Conservation (phyloP, 2,797 vertebrate species). For the Onychomys leucogaster region DNA sequence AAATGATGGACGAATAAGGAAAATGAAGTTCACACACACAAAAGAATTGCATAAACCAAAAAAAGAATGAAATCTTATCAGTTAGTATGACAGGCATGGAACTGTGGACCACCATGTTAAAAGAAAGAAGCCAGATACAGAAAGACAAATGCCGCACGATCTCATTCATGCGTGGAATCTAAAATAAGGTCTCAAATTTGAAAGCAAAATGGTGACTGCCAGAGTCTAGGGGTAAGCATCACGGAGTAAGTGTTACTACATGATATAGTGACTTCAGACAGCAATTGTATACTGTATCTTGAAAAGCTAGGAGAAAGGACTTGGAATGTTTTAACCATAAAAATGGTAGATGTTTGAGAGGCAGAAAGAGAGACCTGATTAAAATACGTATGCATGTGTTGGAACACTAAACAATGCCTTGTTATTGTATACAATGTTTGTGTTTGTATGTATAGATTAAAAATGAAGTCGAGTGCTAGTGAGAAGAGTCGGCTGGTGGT, state of each 20-base stretch:
- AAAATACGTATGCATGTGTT: not conserved
- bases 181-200: not conserved
- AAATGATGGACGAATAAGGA: not conserved
- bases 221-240: not conserved
- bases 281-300: not conserved
- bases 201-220: not conserved
- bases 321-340: not conserved
- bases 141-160: not conserved
- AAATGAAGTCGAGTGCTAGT: not conserved
- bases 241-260: not conserved
- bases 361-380: not conserved
- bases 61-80: not conserved
- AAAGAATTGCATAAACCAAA: not conserved
- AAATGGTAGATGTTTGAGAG: not conserved
- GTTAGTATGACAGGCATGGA: not conserved
- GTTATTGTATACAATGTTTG: not conserved
- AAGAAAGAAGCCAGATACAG: not conserved
- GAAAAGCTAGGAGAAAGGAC: not conserved
- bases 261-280: not conserved
- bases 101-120: not conserved
- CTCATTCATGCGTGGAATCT: not conserved
- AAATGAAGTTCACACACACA: not conserved
- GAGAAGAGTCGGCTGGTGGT: no score
- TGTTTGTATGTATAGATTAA: not conserved
- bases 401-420: not conserved